Base-by-base conservation (phyloP, 1,140 invertebrate species). In the Oncopeltus fasciatus region DNA sequence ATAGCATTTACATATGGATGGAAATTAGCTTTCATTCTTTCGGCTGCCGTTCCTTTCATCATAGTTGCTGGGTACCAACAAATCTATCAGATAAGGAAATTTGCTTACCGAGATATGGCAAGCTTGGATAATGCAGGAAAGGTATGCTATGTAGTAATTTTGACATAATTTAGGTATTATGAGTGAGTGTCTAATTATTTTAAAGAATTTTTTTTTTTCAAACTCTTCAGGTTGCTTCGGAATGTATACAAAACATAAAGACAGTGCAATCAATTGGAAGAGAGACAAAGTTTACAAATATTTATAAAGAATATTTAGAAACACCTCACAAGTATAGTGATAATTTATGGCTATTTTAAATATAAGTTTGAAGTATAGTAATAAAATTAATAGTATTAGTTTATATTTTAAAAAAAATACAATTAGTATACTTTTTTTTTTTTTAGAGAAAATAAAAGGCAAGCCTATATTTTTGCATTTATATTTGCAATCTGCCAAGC, bases 221-320 rank as follows among this genome's bases (percentile, higher is more conserved):
- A n/a, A 44, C 44, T 47, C 60, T 46, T 49, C 65, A 85, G 82
- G 75, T 88, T 67, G 86, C 87, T 2, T 83, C 85, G 44, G 88
- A 92, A 74, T 83, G 83, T 20, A 82, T 91, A n/a, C 78, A 82
- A 28, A 90, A 88, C 68, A 83, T 90, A 4, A 74, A 84, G 66
- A 91, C 88, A 1, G 87, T 91, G 1, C 86, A 83, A n/a, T 81
- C 85, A 1, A 70, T 91, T 21, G 82, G 84, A 1, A 74, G 80
- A 24, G 87, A 90, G 72, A 73, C 79, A 24, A 76, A 75, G 44
- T 87, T 90, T 70, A 74, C 82, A 58, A 61, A 75, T 1, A 75
- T 77, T 49, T 88, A 86, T 68, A 2, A 53, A 69, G 46, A 78
- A 79, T 2, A 78, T 80, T 5, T 75, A 80, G 38, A 68, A 68